phyloP scores from a whole-genome alignment of 1,140 invertebrate genomes.

The Euura saliciscinereae region DNA sequence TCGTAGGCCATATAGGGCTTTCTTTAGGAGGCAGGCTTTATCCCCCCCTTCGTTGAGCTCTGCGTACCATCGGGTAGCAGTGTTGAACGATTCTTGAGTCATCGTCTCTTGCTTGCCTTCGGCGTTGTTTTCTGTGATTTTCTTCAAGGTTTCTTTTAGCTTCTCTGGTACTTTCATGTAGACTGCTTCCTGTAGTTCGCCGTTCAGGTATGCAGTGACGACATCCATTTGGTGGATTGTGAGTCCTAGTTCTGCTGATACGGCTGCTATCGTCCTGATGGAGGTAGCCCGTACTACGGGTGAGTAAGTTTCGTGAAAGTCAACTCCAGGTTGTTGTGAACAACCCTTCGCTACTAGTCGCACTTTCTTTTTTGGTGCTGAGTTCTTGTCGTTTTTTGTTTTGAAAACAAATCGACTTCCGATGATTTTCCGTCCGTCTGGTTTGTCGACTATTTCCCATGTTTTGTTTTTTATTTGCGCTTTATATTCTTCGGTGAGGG shows the following conservation, averaged over 20 bases:
- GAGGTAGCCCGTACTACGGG: slow-evolving; percentile 29
- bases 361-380: slow-evolving; percentile 33
- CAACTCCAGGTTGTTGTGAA: slow-evolving; percentile 28
- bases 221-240: slow-evolving; percentile 39
- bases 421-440: no score
- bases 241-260: slow-evolving; percentile 17
- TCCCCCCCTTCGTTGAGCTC: neutral
- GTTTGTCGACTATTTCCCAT: no score
- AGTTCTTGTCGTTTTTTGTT: no score
- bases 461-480: no score
- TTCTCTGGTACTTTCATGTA: slow-evolving; percentile 27
- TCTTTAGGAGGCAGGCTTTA: slow-evolving; percentile 8
- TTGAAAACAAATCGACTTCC: no score
- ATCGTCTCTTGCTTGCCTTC: neutral
- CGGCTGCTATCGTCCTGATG: slow-evolving; percentile 22
- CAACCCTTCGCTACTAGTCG: slow-evolving; percentile 39
- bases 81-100: slow-evolving; percentile 10
- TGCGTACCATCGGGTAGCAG: neutral
- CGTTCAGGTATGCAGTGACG: no score
- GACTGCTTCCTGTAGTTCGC: slow-evolving; percentile 26
- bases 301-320: no score
- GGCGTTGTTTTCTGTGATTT: neutral
- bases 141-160: slow-evolving; percentile 10
- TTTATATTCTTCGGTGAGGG: no score
- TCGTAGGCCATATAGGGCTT: no score